A percentile compares a stretch with the other conserved stretches of the same genome.
phyloP scores from a whole-genome alignment of 2,797 vertebrate species.

The Pipistrellus nathusii region DNA sequence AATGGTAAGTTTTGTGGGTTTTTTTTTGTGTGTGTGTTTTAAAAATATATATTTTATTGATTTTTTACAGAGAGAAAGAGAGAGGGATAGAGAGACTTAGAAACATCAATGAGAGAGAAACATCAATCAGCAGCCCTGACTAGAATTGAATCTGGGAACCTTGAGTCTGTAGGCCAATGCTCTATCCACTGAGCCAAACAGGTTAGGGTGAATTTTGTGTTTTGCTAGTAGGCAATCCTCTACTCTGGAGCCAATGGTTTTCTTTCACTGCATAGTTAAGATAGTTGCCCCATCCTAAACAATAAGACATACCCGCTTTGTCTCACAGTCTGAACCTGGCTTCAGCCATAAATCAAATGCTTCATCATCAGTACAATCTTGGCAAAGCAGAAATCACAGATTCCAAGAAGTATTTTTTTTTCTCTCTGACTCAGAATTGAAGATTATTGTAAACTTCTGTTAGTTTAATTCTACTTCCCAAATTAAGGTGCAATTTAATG shows the following conservation, averaged over 20 bases:
- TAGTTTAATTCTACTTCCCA: not conserved
- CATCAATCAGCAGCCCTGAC: no score
- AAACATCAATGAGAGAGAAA: no score
- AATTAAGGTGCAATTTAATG: conserved; percentile 27
- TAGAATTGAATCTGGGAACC: no score
- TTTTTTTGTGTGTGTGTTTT: no score
- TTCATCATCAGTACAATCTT: not conserved
- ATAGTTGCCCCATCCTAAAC: not conserved
- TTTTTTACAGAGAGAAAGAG: no score
- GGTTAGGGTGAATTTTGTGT: not conserved
- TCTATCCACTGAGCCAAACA: no score
- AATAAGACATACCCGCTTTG: not conserved
- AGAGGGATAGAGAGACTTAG: no score
- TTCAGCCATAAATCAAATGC: not conserved
- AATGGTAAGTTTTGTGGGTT: not conserved
- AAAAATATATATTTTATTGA: no score
- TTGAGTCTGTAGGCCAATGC: no score
- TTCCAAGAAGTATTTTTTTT: not conserved
- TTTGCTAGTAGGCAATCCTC: not conserved
- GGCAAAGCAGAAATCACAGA: not conserved
- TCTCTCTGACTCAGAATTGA: not conserved
- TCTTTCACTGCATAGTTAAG: not conserved
- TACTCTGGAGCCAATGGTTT: not conserved
- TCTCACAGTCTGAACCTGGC: not conserved
- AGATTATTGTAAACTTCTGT: not conserved